Percentiles rank a stretch among this genome's conserved stretches.
Conservation (phyloP, 2,888 invertebrate species). For the Eupeodes latifasciatus region DNA sequence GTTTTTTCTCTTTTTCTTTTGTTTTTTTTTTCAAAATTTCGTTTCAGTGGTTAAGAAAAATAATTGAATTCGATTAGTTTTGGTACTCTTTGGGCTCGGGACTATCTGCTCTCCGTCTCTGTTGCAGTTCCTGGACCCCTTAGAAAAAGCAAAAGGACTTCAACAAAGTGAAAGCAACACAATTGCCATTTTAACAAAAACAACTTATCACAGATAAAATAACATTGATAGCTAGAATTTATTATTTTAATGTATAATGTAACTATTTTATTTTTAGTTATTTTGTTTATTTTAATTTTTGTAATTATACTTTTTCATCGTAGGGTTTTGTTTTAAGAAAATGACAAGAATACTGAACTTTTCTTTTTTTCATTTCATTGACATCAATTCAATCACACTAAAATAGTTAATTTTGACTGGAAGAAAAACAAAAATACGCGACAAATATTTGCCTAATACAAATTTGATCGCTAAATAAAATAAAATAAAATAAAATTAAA, state of each 20-base stretch:
- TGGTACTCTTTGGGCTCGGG: constrained; percentile 27
- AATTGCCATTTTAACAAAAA: constrained; percentile 71
- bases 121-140: constrained; percentile 50
- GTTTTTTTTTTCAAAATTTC: constrained; percentile 26
- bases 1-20: constrained; percentile 63
- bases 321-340: constrained; percentile 50
- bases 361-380: constrained; percentile 60
- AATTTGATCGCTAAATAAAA: constrained; percentile 32
- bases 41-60: constrained; percentile 81
- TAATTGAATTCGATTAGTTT: constrained; percentile 80
- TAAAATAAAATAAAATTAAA: constrained; percentile 20
- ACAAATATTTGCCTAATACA: constrained; percentile 31
- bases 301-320: constrained; percentile 64
- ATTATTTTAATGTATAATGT: constrained; percentile 70
- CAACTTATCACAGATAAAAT: constrained; percentile 55
- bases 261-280: constrained; percentile 50
- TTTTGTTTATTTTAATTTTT: constrained; percentile 51
- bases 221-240: constrained; percentile 81
- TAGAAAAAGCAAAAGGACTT: constrained; percentile 45
- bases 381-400: constrained; percentile 56
- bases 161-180: constrained; percentile 57
- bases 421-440: constrained; percentile 42
- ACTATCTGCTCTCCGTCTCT: constrained; percentile 8
- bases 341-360: constrained; percentile 24
- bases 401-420: constrained; percentile 69